Evolutionary conservation across 2,888 invertebrate genomes (phyloP).

Genomic region (Marasmarcha lunaedactyla): DNA sequence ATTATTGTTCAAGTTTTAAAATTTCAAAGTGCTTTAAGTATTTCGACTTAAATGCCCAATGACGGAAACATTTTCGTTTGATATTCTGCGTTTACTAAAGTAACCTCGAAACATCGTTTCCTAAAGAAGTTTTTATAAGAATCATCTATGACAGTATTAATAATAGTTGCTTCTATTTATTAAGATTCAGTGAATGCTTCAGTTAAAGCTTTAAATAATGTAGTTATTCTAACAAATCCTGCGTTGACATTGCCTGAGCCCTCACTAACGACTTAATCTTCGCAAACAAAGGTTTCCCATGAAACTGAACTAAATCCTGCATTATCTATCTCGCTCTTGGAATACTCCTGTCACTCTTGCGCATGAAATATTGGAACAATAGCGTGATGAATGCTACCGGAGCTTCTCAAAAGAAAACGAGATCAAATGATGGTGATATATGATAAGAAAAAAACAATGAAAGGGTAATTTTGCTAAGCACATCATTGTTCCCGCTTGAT

Average conservation of each 20-base stretch:
- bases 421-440: slow-evolving; percentile 37
- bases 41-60: too few relatives aligned
- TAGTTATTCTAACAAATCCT: slow-evolving; percentile 5
- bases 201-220: slow-evolving; percentile 23
- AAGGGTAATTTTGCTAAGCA: slow-evolving; percentile 36
- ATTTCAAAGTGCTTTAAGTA: too few relatives aligned
- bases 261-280: slow-evolving; percentile 30
- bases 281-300: slow-evolving; percentile 32
- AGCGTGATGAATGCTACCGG: slow-evolving; percentile 53
- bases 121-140: too few relatives aligned
- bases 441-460: slow-evolving; percentile 57
- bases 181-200: too few relatives aligned
- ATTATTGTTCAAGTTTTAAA: too few relatives aligned
- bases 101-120: too few relatives aligned
- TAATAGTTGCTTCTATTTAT: too few relatives aligned
- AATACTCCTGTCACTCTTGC: slow-evolving; percentile 19
- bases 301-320: slow-evolving; percentile 39
- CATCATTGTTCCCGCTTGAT: slow-evolving; percentile 44
- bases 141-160: too few relatives aligned
- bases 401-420: slow-evolving; percentile 43
- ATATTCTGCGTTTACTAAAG: too few relatives aligned
- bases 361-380: slow-evolving; percentile 32
- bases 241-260: slow-evolving; percentile 5
- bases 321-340: too few relatives aligned
- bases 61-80: too few relatives aligned